Evolutionary conservation across 2,888 invertebrate species (phyloP), one percentile per base, ranked within the genome.

Genomic region (Amblyjoppa proteus): DNA sequence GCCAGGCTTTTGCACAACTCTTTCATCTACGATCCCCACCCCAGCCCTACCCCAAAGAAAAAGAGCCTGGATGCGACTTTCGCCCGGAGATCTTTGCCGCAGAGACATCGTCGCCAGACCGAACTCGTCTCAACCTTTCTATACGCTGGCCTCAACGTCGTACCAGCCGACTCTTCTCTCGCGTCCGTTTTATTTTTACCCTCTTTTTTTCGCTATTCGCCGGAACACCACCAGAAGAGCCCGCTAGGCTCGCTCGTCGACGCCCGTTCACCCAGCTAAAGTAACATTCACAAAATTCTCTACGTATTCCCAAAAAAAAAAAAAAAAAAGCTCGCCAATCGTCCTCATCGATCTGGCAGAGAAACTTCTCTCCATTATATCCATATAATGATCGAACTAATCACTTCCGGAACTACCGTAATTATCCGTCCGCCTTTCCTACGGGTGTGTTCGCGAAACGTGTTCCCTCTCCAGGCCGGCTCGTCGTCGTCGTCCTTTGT

Each of bases 1-100:
- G 79, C 31, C 16, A 53, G 76, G 86, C 80, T 85, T 87, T 88
- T 81, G 84, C 74, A 64, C 61, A 74, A 85, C 81, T 84, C 88
- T 88, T 86, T 87, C 86, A 88, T 84, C 85, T 77, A 61, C 68
- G 78, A 85, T 70, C 78, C 66, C 31, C 31, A 9, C 16, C n/a
- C 34, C 31, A 28, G 34, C 61, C 31, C 4, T 20, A 20, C 31
- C 61, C 31, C 16, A 16, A 83, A 79, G 78, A 84, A 87, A 81
- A 81, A 85, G 70, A 79, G 71, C 51, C 80, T 69, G 61, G 79
- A 75, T 53, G 80, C 74, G 82, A 80, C 71, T 80, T 68, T 71
- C 58, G 53, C 64, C 81, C 80, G 66, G 64, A 77, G 82, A 86
- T 64, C 64, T 84, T 77, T 71, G 34, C 64, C 74, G 45, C 75